Base-by-base conservation (phyloP, 2,113 vertebrate species). In the Forbesichthys papilliferus region DNA sequence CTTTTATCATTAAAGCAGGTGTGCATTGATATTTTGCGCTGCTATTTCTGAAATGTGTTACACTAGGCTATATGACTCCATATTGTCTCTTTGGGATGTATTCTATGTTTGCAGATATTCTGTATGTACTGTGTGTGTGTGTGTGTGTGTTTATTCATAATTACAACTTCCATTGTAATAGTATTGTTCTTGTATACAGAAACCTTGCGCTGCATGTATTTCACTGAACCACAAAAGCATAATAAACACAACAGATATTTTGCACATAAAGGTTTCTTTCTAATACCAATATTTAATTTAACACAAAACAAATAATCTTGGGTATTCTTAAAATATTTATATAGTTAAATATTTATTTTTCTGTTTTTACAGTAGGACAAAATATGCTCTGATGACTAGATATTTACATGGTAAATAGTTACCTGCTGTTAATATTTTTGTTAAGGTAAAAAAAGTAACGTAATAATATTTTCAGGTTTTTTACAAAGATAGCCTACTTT, bases 381-480 rank as follows among this genome's bases (percentile, higher is more conserved):
- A 42, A 42, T 42, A 42, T 42, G 4, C 36, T 42, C 36, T 42
- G 36, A 42, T 42, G 36, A 42, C 36, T 73, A 48, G 9, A 54
- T 81, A 80, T 87, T 82, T 85, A 83, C 64, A 84, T 8, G 61
- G 69, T 86, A 86, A 86, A 88, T 80, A 79, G 56, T 73, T 75
- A 58, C 33, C 27, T 18, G 10, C 54, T 12, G 27, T 74, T 52
- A 73, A 59, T n/a, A 36, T 62, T 75, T 56, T 11, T 79, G 48
- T 9, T 63, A 51, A 77, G 8, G 66, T 34, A 48, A 69, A 76
- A 3, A 34, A 9, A 60, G 11, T 14, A 52, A 52, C 3, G 49
- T 14, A 52, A 56, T 18, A 16, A 9, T 14, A n/a, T n/a, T 55
- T n/a, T 55, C 14, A 7, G 53, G 8, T 3, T 58, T 9, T 11